A percentile compares a stretch with the other conserved stretches of the same genome.
Conservation (phyloP, 1,140 invertebrate genomes). For the Neodiprion virginianus region DNA sequence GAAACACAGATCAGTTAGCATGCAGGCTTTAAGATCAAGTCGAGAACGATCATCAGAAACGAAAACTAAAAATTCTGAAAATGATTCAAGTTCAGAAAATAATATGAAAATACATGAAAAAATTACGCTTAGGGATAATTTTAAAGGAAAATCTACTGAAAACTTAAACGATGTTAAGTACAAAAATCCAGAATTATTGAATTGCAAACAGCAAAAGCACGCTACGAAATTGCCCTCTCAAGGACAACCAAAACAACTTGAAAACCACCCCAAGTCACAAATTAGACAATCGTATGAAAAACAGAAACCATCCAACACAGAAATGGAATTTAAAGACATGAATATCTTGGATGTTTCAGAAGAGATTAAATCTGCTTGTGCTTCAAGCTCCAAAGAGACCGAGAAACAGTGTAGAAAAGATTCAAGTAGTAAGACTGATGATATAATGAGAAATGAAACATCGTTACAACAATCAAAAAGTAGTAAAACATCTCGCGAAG, state of each 20-base stretch:
- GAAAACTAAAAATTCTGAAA: constrained; percentile 42
- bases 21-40: constrained; percentile 36
- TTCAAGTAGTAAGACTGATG: background rate
- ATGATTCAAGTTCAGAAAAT: constrained; percentile 42
- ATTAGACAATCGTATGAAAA: constrained; percentile 45
- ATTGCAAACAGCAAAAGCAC: constrained; percentile 35
- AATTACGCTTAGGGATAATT: constrained; percentile 41
- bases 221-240: constrained; percentile 33
- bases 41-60: constrained; percentile 43
- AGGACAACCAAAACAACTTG: constrained; percentile 32
- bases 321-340: constrained; percentile 39
- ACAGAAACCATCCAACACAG: constrained; percentile 41
- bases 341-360: constrained; percentile 41
- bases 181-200: constrained; percentile 35
- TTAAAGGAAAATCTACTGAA: constrained; percentile 35
- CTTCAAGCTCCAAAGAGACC: constrained; percentile 38
- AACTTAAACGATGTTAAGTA: constrained; percentile 42
- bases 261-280: constrained; percentile 34
- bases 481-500: constrained; percentile 27
- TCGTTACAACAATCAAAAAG: constrained; percentile 32
- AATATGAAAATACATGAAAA: constrained; percentile 42
- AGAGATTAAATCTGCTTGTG: constrained; percentile 38
- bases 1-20: constrained; percentile 35
- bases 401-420: constrained; percentile 16
- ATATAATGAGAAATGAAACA: constrained; percentile 19